phyloP scores from a whole-genome alignment of 2,113 vertebrate species.

The Cercocebus atys region DNA sequence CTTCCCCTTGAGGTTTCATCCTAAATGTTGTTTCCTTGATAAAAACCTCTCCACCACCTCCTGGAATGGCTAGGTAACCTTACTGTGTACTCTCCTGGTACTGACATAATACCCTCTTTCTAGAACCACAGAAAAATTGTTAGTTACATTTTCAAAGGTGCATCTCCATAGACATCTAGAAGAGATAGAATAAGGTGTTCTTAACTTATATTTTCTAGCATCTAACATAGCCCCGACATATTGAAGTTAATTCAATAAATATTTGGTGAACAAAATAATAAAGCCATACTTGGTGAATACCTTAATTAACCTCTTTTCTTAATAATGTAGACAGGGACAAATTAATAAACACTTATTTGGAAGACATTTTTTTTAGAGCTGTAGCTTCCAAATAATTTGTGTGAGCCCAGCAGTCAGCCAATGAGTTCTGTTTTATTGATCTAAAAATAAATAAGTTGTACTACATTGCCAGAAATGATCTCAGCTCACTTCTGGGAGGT shows the following conservation, averaged over 20 bases:
- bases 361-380: slow-evolving; percentile 23
- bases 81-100: too few relatives aligned
- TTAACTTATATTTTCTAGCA: not conserved
- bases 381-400: slow-evolving; percentile 24
- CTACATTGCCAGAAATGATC: slow-evolving; percentile 61
- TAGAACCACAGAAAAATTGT: not conserved
- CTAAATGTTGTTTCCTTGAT: not conserved
- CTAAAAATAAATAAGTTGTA: slow-evolving; percentile 71
- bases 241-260: not conserved
- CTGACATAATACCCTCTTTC: not conserved
- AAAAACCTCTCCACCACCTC: not conserved
- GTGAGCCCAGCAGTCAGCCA: slow-evolving; percentile 31
- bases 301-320: not conserved
- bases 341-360: slow-evolving; percentile 13
- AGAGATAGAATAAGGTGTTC: not conserved
- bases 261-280: not conserved
- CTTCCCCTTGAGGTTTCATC: not conserved
- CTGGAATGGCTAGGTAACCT: not conserved
- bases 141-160: not conserved
- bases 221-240: not conserved
- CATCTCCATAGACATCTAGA: not conserved
- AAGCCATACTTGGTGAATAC: not conserved
- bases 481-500: slow-evolving; percentile 45
- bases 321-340: not conserved
- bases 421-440: slow-evolving; percentile 54